Base-by-base conservation (phyloP, 2,113 vertebrate species). In the Butastur rufipennis region DNA sequence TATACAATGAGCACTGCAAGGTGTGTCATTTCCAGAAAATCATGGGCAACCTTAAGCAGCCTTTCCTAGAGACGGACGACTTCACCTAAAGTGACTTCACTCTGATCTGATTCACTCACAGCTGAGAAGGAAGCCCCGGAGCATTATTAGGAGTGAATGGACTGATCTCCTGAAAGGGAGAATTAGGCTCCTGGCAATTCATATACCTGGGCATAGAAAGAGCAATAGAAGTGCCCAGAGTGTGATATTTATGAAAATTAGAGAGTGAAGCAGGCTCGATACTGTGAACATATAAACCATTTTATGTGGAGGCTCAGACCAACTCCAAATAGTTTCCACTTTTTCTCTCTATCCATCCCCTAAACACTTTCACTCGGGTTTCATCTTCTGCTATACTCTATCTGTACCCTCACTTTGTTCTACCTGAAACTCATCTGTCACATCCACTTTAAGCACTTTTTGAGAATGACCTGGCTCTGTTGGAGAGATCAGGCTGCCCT, bases 91-190 rank as follows among this genome's bases (percentile, higher is more conserved):
- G 61, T 20, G 58, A 4, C 31, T 74, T 72, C 47, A 6, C 42
- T 5, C 31, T 16, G 58, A 9, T 45, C 2, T 14, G 5, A 14
- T 17, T 27, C 70, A 4, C 52, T 20, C 22, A 3, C 38, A 32
- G 52, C 61, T 12, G 4, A 25, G 61, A 21, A 59, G 65, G 53
- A 66, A 63, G n/a, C 7, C 47, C 43, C 52, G 12, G 43, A 34
- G 56, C 11, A 1, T 16, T 7, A 15, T 8, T 0, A 11, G 71
- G 79, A 29, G 40, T 34, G 36, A 11, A 1, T 0, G 38, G 43
- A 31, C 8, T 10, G 32, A 38, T 77, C 40, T 47, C 50, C 74
- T 55, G 2, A 61, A 72, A 70, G 25, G 11, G 17, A 71, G 52
- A 20, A 31, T 19, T 11, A 4, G 18, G 48, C 26, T 47, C 62